These are phyloP conservation scores for Coreoperca whiteheadi DNA, from an alignment of 2,113 vertebrate genomes.

Conservation along the genomic window DNA sequence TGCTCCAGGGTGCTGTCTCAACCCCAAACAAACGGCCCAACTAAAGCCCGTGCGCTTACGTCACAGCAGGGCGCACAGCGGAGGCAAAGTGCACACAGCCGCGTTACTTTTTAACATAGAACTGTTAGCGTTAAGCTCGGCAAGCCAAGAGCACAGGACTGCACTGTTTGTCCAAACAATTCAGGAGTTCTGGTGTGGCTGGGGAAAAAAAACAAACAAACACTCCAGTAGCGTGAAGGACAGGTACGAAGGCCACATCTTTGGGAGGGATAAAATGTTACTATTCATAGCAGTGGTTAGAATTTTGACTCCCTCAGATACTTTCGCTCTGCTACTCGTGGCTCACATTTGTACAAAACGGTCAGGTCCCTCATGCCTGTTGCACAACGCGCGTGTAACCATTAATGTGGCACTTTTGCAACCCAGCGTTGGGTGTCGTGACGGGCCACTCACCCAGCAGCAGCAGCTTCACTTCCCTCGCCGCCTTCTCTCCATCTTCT, in stretches of 20 bases:
- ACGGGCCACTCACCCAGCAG: conserved; percentile 88
- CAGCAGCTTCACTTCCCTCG: conserved; percentile 95
- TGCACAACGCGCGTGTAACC: conserved; percentile 9
- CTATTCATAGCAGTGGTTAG: not conserved
- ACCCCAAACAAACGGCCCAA: conserved; percentile 48
- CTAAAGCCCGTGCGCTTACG: conserved; percentile 33
- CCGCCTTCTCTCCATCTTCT: conserved; percentile 95
- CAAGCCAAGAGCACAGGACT: conserved; percentile 6
- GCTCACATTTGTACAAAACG: not conserved
- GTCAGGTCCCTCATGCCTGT: not conserved
- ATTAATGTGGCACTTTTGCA: conserved; percentile 30
- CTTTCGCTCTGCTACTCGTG: not conserved
- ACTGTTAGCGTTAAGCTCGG: too few relatives aligned
- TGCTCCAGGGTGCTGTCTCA: not conserved
- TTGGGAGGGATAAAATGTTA: not conserved
- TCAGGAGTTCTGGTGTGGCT: not conserved
- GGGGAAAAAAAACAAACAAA: not conserved
- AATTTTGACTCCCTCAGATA: not conserved
- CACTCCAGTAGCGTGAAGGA: not conserved
- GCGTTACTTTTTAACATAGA: conserved; percentile 3
- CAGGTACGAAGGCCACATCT: not conserved
- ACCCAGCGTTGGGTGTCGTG: conserved; percentile 5
- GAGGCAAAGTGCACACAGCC: conserved; percentile 47
- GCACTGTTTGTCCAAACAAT: conserved; percentile 29
- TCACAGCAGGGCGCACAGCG: too few relatives aligned